Percentiles rank a stretch among this genome's conserved stretches.
phyloP scores from a whole-genome alignment of 2,797 vertebrate species.

The Syngnathus rostellatus region DNA sequence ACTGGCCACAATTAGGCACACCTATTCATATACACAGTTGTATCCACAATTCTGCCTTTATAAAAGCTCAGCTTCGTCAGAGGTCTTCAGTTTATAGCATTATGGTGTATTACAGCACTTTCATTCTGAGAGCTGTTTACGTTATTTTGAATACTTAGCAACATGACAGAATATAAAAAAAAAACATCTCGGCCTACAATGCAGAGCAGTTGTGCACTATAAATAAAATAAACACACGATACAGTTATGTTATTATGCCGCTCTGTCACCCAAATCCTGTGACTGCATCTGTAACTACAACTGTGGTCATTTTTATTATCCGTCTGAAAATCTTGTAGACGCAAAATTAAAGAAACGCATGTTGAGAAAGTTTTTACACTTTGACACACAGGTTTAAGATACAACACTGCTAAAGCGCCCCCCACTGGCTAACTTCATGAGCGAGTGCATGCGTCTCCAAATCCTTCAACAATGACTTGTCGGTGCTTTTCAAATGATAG shows the following conservation, averaged over 20 bases:
- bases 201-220: neutral
- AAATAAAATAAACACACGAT: neutral
- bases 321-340: constrained; percentile 3
- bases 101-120: neutral
- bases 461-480: constrained; percentile 18
- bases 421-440: constrained; percentile 73
- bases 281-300: neutral
- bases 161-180: neutral
- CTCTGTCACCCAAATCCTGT: neutral
- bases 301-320: neutral
- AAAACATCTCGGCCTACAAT: neutral
- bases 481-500: neutral
- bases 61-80: neutral
- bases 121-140: neutral
- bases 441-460: constrained; percentile 9
- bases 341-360: constrained; percentile 48
- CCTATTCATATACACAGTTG: neutral
- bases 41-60: neutral
- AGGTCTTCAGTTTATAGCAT: neutral
- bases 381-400: constrained; percentile 55
- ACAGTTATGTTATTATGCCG: neutral
- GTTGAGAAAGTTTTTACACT: constrained; percentile 60
- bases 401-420: constrained; percentile 90
- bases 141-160: neutral
- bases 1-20: no score